phyloP scores from a whole-genome alignment of 2,888 invertebrate species.

The Epistrophella euchroma region DNA sequence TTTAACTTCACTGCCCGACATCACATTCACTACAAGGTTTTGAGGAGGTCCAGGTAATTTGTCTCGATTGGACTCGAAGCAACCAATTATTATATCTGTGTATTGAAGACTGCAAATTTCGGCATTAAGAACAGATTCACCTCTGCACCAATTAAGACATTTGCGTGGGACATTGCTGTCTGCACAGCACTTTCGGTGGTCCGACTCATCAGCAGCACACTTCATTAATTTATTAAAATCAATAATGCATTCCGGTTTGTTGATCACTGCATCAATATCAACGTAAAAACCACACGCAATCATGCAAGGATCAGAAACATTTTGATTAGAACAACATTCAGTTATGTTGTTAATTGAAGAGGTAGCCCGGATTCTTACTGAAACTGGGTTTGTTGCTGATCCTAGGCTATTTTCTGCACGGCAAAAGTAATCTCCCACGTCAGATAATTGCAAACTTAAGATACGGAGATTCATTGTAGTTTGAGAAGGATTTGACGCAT shows the following conservation, averaged over 20 bases:
- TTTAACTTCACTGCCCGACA: conserved; percentile 86
- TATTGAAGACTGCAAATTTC: conserved; percentile 89
- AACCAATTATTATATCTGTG: conserved; percentile 90
- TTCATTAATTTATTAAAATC: conserved; percentile 94
- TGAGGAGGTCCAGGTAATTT: conserved; percentile 92
- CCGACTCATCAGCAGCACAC: conserved; percentile 92
- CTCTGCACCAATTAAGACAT: conserved; percentile 93
- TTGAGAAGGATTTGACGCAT: conserved; percentile 87
- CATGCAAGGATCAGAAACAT: conserved; percentile 91
- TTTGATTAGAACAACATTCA: conserved; percentile 91
- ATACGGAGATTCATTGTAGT: conserved; percentile 91
- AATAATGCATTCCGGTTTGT: conserved; percentile 91
- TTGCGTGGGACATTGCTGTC: conserved; percentile 91
- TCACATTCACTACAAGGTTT: conserved; percentile 86
- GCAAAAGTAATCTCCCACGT: conserved; percentile 93
- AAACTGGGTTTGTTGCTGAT: conserved; percentile 89
- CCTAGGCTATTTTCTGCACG: conserved; percentile 94
- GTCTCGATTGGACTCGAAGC: conserved; percentile 92
- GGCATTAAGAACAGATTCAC: conserved; percentile 88
- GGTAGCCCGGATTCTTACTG: conserved; percentile 88
- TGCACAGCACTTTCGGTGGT: conserved; percentile 93
- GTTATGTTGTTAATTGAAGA: conserved; percentile 88
- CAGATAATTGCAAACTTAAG: conserved; percentile 88
- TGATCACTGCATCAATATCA: conserved; percentile 92
- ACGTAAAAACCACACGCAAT: conserved; percentile 93